Evolutionary conservation across 2,113 vertebrate species (phyloP).

Genomic region (Brachyistius frenatus): DNA sequence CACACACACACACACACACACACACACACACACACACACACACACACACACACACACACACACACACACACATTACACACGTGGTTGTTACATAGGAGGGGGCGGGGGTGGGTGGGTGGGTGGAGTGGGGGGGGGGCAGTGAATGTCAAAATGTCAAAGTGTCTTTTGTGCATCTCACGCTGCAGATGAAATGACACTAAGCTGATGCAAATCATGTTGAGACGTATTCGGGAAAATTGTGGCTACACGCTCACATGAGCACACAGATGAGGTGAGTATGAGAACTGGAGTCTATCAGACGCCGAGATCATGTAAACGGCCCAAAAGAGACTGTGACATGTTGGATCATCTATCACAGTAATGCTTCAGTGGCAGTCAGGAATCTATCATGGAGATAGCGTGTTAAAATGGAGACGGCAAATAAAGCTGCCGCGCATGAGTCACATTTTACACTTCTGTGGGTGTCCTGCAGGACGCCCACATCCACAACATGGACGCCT

Average conservation of each 20-base stretch:
- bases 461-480: constrained; percentile 49
- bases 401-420: constrained; percentile 15
- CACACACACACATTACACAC: constrained; percentile 26
- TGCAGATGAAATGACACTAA: constrained; percentile 42
- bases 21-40: constrained; percentile 11
- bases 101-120: not conserved
- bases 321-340: constrained; percentile 47
- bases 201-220: constrained; percentile 50
- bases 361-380: constrained; percentile 37
- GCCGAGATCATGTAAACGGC: constrained; percentile 53
- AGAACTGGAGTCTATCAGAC: constrained; percentile 35
- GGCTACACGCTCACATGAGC: constrained; percentile 15
- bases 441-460: constrained; percentile 62
- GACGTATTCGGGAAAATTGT: constrained; percentile 43
- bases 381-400: constrained; percentile 41
- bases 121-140: not conserved
- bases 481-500: constrained; percentile 24
- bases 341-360: constrained; percentile 28
- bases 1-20: constrained; percentile 12
- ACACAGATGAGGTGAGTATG: constrained; percentile 17
- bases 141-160: constrained; percentile 37
- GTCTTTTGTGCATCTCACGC: constrained; percentile 38
- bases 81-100: not conserved
- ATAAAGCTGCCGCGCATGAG: constrained; percentile 43
- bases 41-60: constrained; percentile 10